Conservation (phyloP, 2,888 invertebrate species). For the Rhagonycha lutea region DNA sequence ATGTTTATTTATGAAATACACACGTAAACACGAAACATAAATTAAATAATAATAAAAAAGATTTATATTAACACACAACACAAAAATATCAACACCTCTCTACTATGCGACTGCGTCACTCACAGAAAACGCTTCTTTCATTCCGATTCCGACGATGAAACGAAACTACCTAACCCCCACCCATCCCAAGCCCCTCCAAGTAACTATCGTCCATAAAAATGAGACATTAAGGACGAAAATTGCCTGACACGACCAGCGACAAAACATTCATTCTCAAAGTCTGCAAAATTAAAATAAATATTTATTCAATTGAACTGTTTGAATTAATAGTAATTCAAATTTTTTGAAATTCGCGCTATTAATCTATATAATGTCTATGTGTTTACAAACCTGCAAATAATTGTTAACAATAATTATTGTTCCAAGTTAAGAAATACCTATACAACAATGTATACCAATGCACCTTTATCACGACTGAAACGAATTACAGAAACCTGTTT, state of each 20-base stretch:
- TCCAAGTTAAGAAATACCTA: neutral
- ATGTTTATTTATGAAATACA: neutral
- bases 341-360: neutral
- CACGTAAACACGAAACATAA: conserved; percentile 12
- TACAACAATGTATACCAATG: neutral
- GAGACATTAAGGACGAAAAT: neutral
- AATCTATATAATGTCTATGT: neutral
- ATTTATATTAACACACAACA: conserved; percentile 11
- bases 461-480: neutral
- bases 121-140: neutral
- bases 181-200: neutral
- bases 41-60: conserved; percentile 4
- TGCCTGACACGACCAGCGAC: neutral
- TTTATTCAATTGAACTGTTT: neutral
- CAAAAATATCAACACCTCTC: conserved; percentile 15
- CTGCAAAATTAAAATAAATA: neutral
- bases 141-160: neutral
- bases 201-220: neutral
- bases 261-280: neutral
- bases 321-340: neutral
- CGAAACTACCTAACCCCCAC: neutral
- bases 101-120: conserved; percentile 28
- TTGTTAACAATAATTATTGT: neutral
- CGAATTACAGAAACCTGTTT: neutral
- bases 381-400: neutral